phyloP scores from a whole-genome alignment of 2,888 invertebrate species.

The Patella pellucida region DNA sequence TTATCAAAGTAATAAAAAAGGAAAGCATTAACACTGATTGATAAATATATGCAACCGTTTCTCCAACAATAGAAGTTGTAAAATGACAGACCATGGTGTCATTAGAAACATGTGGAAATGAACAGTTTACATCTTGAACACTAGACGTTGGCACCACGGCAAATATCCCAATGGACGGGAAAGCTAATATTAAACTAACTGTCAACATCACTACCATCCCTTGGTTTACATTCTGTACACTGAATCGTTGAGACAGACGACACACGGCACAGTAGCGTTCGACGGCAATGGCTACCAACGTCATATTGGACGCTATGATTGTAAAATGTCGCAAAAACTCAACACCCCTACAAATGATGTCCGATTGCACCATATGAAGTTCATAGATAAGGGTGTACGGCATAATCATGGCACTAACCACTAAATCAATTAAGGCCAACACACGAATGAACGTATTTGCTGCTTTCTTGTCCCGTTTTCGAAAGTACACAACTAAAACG shows the following conservation, averaged over 20 bases:
- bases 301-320: conserved; percentile 45
- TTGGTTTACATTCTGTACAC: conserved; percentile 40
- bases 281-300: conserved; percentile 52
- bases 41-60: conserved; percentile 39
- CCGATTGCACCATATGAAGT: conserved; percentile 48
- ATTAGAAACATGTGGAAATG: conserved; percentile 38
- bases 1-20: conserved; percentile 41
- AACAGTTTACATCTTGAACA: conserved; percentile 42
- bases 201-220: conserved; percentile 42
- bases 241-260: conserved; percentile 42
- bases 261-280: conserved; percentile 58
- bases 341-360: conserved; percentile 46
- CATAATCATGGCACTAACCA: conserved; percentile 50
- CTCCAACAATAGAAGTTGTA: conserved; percentile 45
- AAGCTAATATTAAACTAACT: conserved; percentile 39
- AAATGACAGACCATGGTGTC: conserved; percentile 50
- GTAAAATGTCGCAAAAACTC: conserved; percentile 52
- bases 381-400: conserved; percentile 56
- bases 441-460: conserved; percentile 56
- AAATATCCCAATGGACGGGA: conserved; percentile 48
- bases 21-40: conserved; percentile 41
- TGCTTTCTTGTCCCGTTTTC: conserved; percentile 40
- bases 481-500: conserved; percentile 49
- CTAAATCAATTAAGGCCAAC: conserved; percentile 50
- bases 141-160: conserved; percentile 45